Evolutionary conservation across 92 coral and sea anemone species (phyloP).

Genomic region (Virgularia gustaviana): DNA sequence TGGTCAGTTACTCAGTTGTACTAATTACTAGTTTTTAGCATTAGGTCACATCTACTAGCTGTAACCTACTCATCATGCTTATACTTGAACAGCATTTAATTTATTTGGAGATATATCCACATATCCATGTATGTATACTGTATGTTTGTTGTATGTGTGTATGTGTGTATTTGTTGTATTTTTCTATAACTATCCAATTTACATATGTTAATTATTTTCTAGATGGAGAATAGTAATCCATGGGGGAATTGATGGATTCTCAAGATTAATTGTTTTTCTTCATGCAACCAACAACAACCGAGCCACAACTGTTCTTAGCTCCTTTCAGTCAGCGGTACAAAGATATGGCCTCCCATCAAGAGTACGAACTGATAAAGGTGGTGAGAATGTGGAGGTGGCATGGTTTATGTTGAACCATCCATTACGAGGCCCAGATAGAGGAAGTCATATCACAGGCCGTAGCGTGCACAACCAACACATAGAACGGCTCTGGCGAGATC

Average conservation of each 20-base stretch:
- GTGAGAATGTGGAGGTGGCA: constrained; percentile 46
- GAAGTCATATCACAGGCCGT: constrained; percentile 46
- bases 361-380: constrained; percentile 46
- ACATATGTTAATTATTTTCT: constrained; percentile 2
- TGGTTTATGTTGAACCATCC: constrained; percentile 53
- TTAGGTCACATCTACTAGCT: too few species aligned
- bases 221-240: constrained; percentile 54
- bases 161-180: background rate
- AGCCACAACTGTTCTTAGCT: constrained; percentile 38
- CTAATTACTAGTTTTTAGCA: too few species aligned
- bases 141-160: background rate
- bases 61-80: too few species aligned
- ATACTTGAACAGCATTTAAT: too few species aligned
- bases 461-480: constrained; percentile 48
- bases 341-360: constrained; percentile 49
- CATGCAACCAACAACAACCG: constrained; percentile 41
- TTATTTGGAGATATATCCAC: too few species aligned
- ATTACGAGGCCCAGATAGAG: constrained; percentile 51
- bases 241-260: constrained; percentile 48
- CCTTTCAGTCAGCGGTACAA: constrained; percentile 48
- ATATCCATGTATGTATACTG: background rate
- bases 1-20: too few species aligned
- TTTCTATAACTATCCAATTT: background rate
- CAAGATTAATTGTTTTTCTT: constrained; percentile 51
- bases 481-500: constrained; percentile 47